phyloP scores from a whole-genome alignment of 2,113 vertebrate species.

The Puffinus mauretanicus region DNA sequence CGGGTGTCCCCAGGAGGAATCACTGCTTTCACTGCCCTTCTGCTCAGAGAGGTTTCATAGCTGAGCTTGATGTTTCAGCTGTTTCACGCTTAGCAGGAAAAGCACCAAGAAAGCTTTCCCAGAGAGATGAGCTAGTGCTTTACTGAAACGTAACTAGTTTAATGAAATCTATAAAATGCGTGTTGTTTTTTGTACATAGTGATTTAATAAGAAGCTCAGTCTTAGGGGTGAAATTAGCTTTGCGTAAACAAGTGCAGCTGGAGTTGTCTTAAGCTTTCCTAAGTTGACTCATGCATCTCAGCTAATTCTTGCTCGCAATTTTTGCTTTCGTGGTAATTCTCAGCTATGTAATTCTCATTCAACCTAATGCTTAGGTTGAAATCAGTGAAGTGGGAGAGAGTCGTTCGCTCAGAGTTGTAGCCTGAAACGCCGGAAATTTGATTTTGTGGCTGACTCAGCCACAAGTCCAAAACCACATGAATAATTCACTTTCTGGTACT shows the following conservation, averaged over 20 bases:
- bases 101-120: neutral
- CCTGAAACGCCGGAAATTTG: neutral
- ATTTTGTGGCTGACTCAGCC: neutral
- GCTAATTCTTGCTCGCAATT: neutral
- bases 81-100: neutral
- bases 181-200: neutral
- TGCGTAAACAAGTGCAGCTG: neutral
- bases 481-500: slow-evolving; percentile 9
- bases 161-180: neutral
- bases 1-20: neutral
- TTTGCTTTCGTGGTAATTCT: neutral
- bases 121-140: neutral
- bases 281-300: neutral
- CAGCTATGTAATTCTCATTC: neutral
- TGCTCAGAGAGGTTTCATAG: neutral
- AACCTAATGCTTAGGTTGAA: neutral
- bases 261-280: neutral
- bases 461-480: neutral
- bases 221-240: neutral
- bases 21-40: neutral
- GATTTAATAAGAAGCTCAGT: neutral
- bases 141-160: neutral
- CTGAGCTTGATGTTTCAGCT: neutral
- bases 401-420: neutral
- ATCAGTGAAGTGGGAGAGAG: neutral